Conservation (phyloP, 2,113 vertebrate genomes). For the Macaca nemestrina region DNA sequence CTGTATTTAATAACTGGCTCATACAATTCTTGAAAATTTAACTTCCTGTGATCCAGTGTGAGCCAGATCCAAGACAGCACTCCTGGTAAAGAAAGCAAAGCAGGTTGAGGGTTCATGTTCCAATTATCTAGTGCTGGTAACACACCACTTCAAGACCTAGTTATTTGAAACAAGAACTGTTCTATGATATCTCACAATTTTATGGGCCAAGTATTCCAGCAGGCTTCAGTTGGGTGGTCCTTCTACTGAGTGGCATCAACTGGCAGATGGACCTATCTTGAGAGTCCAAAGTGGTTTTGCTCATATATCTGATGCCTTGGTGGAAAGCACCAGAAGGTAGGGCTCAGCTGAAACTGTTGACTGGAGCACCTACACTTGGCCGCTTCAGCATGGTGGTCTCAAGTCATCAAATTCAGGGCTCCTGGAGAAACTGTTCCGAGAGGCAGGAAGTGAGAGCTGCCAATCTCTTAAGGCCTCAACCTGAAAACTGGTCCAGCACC, state of each 20-base stretch:
- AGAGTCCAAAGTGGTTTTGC: background rate
- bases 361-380: background rate
- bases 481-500: background rate
- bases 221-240: background rate
- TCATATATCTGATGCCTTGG: background rate
- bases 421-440: background rate
- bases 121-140: background rate
- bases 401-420: background rate
- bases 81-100: background rate
- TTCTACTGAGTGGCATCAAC: background rate
- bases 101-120: background rate
- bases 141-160: background rate
- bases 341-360: background rate
- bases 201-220: background rate
- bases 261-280: background rate
- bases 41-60: background rate
- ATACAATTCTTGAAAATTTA: background rate
- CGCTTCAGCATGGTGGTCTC: background rate
- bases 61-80: background rate
- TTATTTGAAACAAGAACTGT: background rate
- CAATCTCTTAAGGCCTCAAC: background rate
- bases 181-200: background rate
- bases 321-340: background rate
- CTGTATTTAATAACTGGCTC: slow-evolving; percentile 3
- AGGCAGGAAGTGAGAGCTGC: background rate